Conservation (phyloP, 1,140 invertebrate species). For the Drosophila nigromelanica region DNA sequence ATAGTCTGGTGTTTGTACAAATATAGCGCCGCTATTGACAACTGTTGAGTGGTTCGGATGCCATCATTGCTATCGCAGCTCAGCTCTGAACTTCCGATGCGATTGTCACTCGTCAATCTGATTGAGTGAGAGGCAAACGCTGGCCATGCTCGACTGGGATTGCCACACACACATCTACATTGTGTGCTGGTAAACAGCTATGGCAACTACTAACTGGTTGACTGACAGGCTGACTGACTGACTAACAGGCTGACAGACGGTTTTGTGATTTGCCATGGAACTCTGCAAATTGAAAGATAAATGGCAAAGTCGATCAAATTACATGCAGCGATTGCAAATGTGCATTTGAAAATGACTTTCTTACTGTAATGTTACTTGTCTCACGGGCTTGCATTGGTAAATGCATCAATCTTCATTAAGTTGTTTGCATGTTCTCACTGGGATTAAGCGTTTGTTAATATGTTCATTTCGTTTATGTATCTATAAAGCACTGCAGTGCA, state of each 20-base stretch:
- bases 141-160: constrained; percentile 10
- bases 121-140: constrained; percentile 70
- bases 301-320: constrained; percentile 60
- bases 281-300: constrained; percentile 65
- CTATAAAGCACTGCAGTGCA: background rate
- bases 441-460: constrained; percentile 31
- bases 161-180: constrained; percentile 10
- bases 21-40: background rate
- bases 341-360: constrained; percentile 19
- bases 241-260: constrained; percentile 27
- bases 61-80: constrained; percentile 54
- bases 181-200: constrained; percentile 48
- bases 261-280: constrained; percentile 33
- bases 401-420: constrained; percentile 73
- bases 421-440: constrained; percentile 46
- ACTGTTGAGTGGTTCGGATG: constrained; percentile 28
- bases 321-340: constrained; percentile 48
- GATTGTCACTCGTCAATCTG: constrained; percentile 73
- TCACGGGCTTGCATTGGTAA: constrained; percentile 15
- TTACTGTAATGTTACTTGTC: constrained; percentile 36
- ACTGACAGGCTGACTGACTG: constrained; percentile 28
- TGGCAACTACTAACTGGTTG: constrained; percentile 26
- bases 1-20: too few relatives aligned
- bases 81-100: constrained; percentile 39
- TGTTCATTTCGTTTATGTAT: background rate